Percentiles rank a stretch among this genome's conserved stretches.
phyloP scores from a whole-genome alignment of 2,888 invertebrate species.

The Apotomis capreana region DNA sequence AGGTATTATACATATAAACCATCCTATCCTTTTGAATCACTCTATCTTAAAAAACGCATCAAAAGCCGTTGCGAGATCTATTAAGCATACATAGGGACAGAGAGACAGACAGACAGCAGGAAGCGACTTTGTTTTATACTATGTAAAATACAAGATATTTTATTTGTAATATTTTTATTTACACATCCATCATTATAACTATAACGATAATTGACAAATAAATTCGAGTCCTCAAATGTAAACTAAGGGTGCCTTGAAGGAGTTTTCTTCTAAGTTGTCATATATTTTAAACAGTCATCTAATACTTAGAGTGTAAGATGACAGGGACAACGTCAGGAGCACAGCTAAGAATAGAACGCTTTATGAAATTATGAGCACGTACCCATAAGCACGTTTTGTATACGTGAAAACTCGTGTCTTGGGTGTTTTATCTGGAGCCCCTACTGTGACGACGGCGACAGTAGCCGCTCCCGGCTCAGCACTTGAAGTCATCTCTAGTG shows the following conservation, averaged over 20 bases:
- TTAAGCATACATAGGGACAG: too few species aligned
- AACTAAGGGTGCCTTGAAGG: not conserved
- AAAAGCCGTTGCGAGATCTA: too few species aligned
- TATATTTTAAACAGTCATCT: not conserved
- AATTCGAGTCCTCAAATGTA: not conserved
- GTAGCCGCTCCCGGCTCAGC: constrained; percentile 28
- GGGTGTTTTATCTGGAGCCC: constrained; percentile 34
- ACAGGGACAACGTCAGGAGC: not conserved
- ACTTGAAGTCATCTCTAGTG: constrained; percentile 31
- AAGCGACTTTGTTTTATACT: too few species aligned
- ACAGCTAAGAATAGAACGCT: constrained; percentile 20
- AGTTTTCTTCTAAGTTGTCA: not conserved
- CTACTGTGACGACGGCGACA: constrained; percentile 33
- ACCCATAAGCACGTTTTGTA: constrained; percentile 35
- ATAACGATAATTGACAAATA: not conserved
- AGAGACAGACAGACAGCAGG: too few species aligned
- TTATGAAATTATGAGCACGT: constrained; percentile 34
- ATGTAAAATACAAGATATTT: too few species aligned
- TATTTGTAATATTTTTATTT: too few species aligned
- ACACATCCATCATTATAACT: not conserved
- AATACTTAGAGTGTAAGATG: not conserved
- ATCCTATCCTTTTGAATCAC: too few species aligned
- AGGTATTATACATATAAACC: too few species aligned
- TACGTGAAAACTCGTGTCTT: constrained; percentile 31
- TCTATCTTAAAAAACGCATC: too few species aligned